Conservation (phyloP, 2,113 vertebrate species). For the Xerus inauris region DNA sequence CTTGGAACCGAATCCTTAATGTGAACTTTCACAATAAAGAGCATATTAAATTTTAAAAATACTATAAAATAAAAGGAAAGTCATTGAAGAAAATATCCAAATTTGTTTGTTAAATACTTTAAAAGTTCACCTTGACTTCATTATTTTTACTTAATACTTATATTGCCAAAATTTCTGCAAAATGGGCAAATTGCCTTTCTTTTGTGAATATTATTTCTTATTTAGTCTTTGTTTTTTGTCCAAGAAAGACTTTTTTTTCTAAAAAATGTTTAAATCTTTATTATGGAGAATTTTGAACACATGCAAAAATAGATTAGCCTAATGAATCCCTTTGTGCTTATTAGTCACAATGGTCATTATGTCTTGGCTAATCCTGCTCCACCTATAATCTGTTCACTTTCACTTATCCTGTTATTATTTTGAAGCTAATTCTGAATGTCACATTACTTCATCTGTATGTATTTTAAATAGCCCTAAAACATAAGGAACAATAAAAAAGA, state of each 20-base stretch:
- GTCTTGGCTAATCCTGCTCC: neutral
- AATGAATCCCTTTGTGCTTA: neutral
- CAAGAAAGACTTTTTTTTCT: neutral
- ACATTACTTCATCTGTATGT: neutral
- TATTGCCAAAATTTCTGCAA: neutral
- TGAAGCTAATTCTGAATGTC: neutral
- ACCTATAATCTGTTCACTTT: neutral
- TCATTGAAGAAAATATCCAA: neutral
- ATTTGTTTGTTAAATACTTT: neutral
- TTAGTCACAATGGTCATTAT: neutral
- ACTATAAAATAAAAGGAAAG: neutral
- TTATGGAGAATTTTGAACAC: constrained; percentile 7
- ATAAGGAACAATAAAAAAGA: neutral
- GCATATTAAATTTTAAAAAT: no score
- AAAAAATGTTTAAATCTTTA: neutral
- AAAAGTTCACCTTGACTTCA: neutral
- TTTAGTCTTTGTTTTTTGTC: neutral
- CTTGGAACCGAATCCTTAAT: no score
- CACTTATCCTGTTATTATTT: neutral
- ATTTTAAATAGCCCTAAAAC: constrained; percentile 19
- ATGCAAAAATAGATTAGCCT: neutral
- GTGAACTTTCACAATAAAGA: no score
- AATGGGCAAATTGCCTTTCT: neutral
- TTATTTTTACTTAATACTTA: neutral
- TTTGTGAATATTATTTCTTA: neutral